Evolutionary conservation across 2,888 invertebrate species (phyloP).

Genomic region (Andrena bicolor): DNA sequence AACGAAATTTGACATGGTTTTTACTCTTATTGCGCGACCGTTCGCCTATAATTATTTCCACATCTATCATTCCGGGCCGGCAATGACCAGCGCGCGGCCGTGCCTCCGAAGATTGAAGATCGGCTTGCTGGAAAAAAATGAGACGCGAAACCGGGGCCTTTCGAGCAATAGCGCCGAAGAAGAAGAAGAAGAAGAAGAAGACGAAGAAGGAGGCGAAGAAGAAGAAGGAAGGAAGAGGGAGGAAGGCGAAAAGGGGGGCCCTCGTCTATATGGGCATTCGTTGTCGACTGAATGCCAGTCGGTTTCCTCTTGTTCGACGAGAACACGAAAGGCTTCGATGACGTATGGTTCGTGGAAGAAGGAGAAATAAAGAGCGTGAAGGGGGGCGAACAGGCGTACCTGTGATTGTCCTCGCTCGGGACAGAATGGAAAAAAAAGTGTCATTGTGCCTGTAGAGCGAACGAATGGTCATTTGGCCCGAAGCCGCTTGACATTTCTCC

Average conservation of each 20-base stretch:
- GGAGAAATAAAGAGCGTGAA: constrained; percentile 71
- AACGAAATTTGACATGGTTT: constrained; percentile 83
- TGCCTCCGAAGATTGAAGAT: constrained; percentile 80
- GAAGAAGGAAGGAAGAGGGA: neutral
- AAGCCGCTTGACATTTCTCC: constrained; percentile 59
- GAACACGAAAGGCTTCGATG: constrained; percentile 75
- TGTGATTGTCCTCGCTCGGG: constrained; percentile 68
- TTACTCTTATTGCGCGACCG: constrained; percentile 81
- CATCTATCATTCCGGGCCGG: constrained; percentile 82
- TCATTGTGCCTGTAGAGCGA: constrained; percentile 68
- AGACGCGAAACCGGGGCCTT: constrained; percentile 77
- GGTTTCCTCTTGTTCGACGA: constrained; percentile 75
- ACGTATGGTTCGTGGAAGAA: constrained; percentile 75
- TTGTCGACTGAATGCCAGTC: constrained; percentile 73
- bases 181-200: neutral
- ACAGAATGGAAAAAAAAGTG: constrained; percentile 65
- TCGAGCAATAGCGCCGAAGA: constrained; percentile 72
- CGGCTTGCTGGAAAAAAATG: constrained; percentile 78
- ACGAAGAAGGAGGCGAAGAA: constrained; percentile 51
- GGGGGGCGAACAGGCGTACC: constrained; percentile 66
- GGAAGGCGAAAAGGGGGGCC: constrained; percentile 31
- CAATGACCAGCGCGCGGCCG: constrained; percentile 72
- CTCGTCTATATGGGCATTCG: constrained; percentile 72
- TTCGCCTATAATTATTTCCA: constrained; percentile 85
- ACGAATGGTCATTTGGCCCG: constrained; percentile 69